Evolutionary conservation across 2,797 vertebrate genomes (phyloP).

Genomic region (Balearica regulorum): DNA sequence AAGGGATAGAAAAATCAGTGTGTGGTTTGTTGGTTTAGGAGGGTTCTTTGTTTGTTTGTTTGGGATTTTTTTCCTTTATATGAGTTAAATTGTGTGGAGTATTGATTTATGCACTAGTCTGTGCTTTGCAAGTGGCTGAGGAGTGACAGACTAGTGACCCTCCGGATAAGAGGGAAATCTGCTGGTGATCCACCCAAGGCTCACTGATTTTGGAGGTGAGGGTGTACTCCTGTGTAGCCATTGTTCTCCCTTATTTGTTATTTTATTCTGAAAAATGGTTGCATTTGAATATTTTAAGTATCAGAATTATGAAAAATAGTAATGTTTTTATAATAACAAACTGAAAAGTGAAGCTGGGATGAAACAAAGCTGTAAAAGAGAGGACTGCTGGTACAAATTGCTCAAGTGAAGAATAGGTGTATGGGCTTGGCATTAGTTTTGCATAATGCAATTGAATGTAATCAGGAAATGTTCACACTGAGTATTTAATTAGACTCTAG

Average conservation of each 20-base stretch:
- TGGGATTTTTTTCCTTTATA: not conserved
- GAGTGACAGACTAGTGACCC: not conserved
- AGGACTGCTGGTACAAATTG: not conserved
- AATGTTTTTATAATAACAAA: not conserved
- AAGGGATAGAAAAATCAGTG: not conserved
- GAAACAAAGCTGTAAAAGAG: not conserved
- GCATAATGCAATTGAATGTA: not conserved
- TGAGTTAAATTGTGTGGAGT: not conserved
- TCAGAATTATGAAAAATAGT: not conserved
- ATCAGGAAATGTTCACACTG: slow-evolving; percentile 11
- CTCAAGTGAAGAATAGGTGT: not conserved
- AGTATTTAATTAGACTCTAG: slow-evolving; percentile 35
- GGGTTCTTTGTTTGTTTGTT: not conserved
- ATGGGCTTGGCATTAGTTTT: not conserved
- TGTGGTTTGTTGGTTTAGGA: not conserved
- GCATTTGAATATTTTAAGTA: not conserved
- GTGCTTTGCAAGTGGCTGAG: not conserved
- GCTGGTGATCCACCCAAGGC: not conserved
- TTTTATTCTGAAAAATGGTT: not conserved
- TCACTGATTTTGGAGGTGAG: not conserved
- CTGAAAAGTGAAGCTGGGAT: not conserved
- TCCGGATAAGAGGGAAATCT: not conserved
- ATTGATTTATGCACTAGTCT: not conserved
- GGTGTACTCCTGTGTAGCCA: not conserved
- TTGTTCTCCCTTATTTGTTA: not conserved